Evolutionary conservation across 23 tunicate genomes (phyloP).

Genomic region (Styela plicata): DNA sequence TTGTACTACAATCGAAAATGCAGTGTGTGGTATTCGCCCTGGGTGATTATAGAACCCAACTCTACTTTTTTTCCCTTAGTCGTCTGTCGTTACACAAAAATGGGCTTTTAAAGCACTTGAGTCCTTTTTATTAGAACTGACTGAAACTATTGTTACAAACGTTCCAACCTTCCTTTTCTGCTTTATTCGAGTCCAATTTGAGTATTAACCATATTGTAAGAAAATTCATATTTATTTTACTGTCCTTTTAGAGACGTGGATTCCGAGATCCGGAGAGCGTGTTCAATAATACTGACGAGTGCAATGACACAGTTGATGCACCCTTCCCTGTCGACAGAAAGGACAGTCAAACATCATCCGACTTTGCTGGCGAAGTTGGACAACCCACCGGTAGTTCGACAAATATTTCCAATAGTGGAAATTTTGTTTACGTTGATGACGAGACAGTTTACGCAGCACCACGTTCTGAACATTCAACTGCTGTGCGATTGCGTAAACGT

Average conservation of each 20-base stretch:
- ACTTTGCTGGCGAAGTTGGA: conserved; percentile 30
- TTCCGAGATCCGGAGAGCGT: conserved; percentile 45
- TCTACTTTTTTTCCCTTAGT: too few relatives aligned
- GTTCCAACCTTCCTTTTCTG: too few relatives aligned
- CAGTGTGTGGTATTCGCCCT: too few relatives aligned
- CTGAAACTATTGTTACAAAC: too few relatives aligned
- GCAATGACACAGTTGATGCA: not conserved
- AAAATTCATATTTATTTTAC: too few relatives aligned
- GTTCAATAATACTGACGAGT: conserved; percentile 61
- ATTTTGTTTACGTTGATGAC: conserved; percentile 24
- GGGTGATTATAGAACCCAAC: too few relatives aligned
- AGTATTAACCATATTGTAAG: too few relatives aligned
- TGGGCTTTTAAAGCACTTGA: too few relatives aligned
- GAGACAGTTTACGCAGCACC: conserved; percentile 24
- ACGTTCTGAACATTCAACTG: conserved; percentile 20
- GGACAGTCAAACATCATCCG: not conserved
- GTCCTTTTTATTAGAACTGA: too few relatives aligned
- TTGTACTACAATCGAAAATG: too few relatives aligned
- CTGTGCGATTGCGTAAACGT: conserved; percentile 21
- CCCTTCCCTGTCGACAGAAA: conserved; percentile 16
- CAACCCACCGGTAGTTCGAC: not conserved
- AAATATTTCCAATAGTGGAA: not conserved
- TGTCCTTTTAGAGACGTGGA: not conserved
- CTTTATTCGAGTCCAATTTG: too few relatives aligned
- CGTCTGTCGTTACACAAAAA: too few relatives aligned